Evolutionary conservation across 2,888 invertebrate genomes (phyloP).

Genomic region (Sphinx pinastri): DNA sequence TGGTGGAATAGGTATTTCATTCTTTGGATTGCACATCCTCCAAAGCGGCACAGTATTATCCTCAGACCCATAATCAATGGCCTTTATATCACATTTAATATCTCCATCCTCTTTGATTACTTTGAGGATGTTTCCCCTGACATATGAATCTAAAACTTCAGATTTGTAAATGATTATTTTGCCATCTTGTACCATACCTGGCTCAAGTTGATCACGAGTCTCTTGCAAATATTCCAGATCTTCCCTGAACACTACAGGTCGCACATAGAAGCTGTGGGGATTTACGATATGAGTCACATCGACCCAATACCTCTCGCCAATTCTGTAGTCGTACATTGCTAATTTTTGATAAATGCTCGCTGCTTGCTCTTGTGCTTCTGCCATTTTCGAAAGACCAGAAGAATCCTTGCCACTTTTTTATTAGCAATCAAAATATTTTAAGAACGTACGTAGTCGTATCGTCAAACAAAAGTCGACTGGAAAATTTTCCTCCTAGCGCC

Average conservation of each 20-base stretch:
- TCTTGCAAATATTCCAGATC: conserved; percentile 32
- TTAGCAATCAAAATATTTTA: background rate
- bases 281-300: conserved; percentile 43
- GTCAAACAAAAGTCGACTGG: conserved; percentile 1
- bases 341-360: background rate
- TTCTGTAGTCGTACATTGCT: background rate
- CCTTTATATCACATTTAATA: conserved; percentile 40
- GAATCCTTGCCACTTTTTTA: background rate
- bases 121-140: conserved; percentile 36
- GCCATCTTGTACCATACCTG: conserved; percentile 7
- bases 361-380: background rate
- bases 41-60: conserved; percentile 40
- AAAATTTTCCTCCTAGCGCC: background rate
- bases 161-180: conserved; percentile 33
- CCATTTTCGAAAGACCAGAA: background rate
- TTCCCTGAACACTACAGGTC: conserved; percentile 36
- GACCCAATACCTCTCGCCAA: conserved; percentile 35
- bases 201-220: background rate
- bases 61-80: conserved; percentile 47
- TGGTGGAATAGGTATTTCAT: conserved; percentile 4
- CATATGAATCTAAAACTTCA: conserved; percentile 26
- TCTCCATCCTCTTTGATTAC: conserved; percentile 15
- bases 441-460: background rate
- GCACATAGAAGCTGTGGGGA: conserved; percentile 44
- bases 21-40: conserved; percentile 25